These are phyloP conservation scores for Diploptera punctata DNA, from an alignment of 2,888 invertebrate genomes.

Conservation along the genomic window DNA sequence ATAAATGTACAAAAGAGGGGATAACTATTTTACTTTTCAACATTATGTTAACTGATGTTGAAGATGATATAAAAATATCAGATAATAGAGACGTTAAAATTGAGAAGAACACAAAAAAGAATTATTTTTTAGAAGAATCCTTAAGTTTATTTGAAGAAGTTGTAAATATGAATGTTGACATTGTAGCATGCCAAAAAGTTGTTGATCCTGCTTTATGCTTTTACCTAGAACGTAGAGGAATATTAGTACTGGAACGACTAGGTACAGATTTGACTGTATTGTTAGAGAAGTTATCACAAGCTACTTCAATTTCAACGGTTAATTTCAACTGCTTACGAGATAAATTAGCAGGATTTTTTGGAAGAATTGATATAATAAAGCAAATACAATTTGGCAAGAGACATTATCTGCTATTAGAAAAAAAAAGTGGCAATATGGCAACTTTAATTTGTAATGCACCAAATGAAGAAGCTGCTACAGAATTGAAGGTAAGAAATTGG, in stretches of 20 bases:
- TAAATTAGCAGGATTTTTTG: slow-evolving; percentile 14
- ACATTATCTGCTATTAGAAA: slow-evolving; percentile 29
- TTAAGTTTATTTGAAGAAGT: slow-evolving; percentile 25
- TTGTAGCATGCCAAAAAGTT: slow-evolving; percentile 40
- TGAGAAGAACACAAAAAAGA: not conserved
- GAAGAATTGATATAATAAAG: slow-evolving; percentile 23
- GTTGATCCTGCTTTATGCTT: slow-evolving; percentile 30
- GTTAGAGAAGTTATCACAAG: slow-evolving; percentile 33
- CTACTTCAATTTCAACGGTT: slow-evolving; percentile 30
- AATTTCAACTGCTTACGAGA: not conserved
- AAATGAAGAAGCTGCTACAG: slow-evolving; percentile 34
- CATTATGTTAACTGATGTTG: slow-evolving; percentile 37
- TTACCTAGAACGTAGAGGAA: slow-evolving; percentile 33
- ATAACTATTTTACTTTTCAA: slow-evolving; percentile 21
- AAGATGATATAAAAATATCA: not conserved
- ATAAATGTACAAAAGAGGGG: not conserved
- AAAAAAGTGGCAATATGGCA: slow-evolving; percentile 16
- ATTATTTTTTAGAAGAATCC: slow-evolving; percentile 11
- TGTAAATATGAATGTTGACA: slow-evolving; percentile 30
- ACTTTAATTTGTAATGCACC: slow-evolving; percentile 29
- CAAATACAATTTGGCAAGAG: slow-evolving; percentile 9
- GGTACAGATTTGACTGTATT: slow-evolving; percentile 32
- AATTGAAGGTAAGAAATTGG: slow-evolving; percentile 33
- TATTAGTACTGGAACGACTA: slow-evolving; percentile 37
- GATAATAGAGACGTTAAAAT: not conserved